Evolutionary conservation across 2,113 vertebrate genomes (phyloP).

Genomic region (Ardeotis arabs): DNA sequence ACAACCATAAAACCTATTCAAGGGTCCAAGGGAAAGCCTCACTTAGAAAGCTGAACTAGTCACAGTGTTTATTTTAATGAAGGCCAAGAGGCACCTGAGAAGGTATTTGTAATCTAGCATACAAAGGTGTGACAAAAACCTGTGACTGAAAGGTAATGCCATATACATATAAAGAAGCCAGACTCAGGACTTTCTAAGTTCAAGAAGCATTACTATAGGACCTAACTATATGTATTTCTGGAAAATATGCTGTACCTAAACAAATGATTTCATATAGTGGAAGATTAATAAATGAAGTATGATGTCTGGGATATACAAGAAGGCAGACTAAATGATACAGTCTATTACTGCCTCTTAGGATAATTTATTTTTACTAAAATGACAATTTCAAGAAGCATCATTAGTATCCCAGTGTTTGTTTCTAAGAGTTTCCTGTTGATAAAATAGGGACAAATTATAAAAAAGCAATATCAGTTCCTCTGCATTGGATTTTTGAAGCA

Average conservation of each 20-base stretch:
- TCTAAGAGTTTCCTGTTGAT: conserved; percentile 17
- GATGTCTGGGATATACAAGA: background rate
- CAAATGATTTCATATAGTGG: background rate
- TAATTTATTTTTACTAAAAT: conserved; percentile 11
- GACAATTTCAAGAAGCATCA: background rate
- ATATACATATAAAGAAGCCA: background rate
- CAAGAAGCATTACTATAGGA: background rate
- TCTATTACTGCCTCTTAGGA: background rate
- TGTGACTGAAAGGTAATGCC: background rate
- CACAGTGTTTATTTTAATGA: background rate
- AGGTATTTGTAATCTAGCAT: background rate
- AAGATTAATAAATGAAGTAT: background rate
- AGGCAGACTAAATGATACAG: background rate
- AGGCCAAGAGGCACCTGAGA: background rate
- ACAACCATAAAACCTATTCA: background rate
- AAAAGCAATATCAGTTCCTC: background rate
- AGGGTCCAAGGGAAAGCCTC: background rate
- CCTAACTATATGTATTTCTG: background rate
- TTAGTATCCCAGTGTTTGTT: conserved; percentile 5
- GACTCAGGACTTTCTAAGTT: background rate
- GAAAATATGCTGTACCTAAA: conserved; percentile 9
- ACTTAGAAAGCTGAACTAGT: background rate
- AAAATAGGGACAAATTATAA: background rate
- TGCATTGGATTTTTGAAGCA: background rate
- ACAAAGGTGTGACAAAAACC: background rate